Base-by-base conservation (phyloP, 1,140 invertebrate species). In the Drosophila oshimai region DNA sequence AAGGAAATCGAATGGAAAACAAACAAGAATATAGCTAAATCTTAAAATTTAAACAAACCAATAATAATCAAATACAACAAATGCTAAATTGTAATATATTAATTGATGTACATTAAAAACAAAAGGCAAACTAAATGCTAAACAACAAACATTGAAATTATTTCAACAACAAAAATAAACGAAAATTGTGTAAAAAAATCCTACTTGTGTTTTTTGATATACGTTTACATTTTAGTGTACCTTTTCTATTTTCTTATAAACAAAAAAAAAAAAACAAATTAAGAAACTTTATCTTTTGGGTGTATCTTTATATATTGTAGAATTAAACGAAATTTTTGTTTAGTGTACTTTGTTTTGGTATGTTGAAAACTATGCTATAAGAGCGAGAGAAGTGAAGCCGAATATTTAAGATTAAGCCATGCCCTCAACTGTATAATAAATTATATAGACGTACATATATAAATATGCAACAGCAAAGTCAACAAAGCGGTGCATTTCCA, bases 361-460 rank as follows among this genome's bases (percentile, higher is more conserved):
- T 83, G 73, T 77, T 83, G 78, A 83, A 67, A 74, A 58, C 60
- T 79, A 84, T 57, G 50, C 34, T 75, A 33, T 46, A 62, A 69
- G 53, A 71, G 54, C 37, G 58, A 18, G 58, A 51, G 73, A 22
- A 58, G 34, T 55, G 55, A 34, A 58, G 55, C 68, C 50, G 76
- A 87, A 87, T 74, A 87, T 74, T 74, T 77, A 86, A 81, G 53
- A 74, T 81, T 86, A 86, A 86, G 81, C 80, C 80, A 87, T 84
- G 80, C 81, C 80, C 80, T 86, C 80, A 86, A 86, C 74, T 86
- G 80, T 86, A 86, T 86, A 87, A 87, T 80, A 86, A 87, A 80
- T 87, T 86, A 86, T 86, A 79, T 41, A 65, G 37, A 62, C 26
- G 46, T 57, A 62, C 34, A 49, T 29, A 60, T 31, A 71, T 29